Evolutionary conservation across 1,140 invertebrate species (phyloP).

Genomic region (Campoletis sonorensis): DNA sequence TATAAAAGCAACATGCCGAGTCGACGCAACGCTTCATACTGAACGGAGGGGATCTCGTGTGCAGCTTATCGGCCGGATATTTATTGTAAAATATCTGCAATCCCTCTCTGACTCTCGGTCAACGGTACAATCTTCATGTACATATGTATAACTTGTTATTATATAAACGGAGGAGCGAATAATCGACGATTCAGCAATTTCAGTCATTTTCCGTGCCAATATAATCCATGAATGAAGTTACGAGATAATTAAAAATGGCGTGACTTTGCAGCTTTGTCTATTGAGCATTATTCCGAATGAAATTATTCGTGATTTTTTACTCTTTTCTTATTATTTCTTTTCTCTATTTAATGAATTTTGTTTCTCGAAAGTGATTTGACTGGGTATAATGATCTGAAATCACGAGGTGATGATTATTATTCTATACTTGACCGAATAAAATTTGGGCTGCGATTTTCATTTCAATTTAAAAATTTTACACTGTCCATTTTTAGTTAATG

Average conservation of each 20-base stretch:
- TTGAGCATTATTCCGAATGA: not conserved
- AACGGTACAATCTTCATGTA: slow-evolving; percentile 16
- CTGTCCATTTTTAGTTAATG: too few relatives aligned
- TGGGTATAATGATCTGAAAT: not conserved
- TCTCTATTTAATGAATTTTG: not conserved
- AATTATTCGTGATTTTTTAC: not conserved
- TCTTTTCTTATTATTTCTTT: not conserved
- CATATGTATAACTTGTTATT: not conserved
- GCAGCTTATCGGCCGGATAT: slow-evolving; percentile 69
- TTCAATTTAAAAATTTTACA: too few relatives aligned
- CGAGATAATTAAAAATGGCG: not conserved
- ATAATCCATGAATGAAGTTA: slow-evolving; percentile 47
- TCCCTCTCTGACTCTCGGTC: slow-evolving; percentile 34
- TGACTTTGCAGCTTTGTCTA: not conserved
- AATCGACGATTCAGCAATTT: not conserved
- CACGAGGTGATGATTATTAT: too few relatives aligned
- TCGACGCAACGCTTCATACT: slow-evolving; percentile 7
- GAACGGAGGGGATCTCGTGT: slow-evolving; percentile 55
- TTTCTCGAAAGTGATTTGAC: not conserved
- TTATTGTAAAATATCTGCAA: slow-evolving; percentile 68
- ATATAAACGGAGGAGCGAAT: not conserved
- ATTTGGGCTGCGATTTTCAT: too few relatives aligned
- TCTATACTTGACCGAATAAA: too few relatives aligned
- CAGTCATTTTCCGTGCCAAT: slow-evolving; percentile 58
- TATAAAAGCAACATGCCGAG: slow-evolving; percentile 32